Conservation (phyloP, 2,113 vertebrate genomes). For the Orycteropus afer region DNA sequence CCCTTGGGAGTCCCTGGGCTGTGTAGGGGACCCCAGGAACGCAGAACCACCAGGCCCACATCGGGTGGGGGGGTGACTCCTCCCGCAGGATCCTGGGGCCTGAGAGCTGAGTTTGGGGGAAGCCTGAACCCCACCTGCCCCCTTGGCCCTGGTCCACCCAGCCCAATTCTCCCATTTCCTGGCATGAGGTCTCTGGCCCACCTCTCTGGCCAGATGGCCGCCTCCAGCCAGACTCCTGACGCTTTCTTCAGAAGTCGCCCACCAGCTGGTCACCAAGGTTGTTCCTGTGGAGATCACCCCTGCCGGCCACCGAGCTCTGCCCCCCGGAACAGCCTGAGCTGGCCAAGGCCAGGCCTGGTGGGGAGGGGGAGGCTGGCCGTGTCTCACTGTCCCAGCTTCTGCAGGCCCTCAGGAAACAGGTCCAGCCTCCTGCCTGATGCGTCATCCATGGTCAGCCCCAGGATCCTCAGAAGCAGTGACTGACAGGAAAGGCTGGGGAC, state of each 20-base stretch:
- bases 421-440: not conserved
- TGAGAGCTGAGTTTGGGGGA: no score
- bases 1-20: no score
- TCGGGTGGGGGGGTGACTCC: no score
- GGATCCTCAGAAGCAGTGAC: not conserved
- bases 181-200: not conserved
- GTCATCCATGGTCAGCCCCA: no score
- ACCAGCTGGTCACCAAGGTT: not conserved
- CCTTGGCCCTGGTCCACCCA: not conserved
- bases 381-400: not conserved
- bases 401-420: not conserved
- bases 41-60: no score
- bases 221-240: not conserved
- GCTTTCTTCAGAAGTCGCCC: not conserved
- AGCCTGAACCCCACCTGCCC: no score
- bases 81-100: no score
- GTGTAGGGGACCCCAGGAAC: no score
- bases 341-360: not conserved
- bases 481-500: no score
- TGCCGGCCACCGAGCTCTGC: not conserved
- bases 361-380: not conserved
- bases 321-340: not conserved
- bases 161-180: not conserved
- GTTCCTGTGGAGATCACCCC: slow-evolving; percentile 35
- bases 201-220: not conserved